Base-by-base conservation (phyloP, 2,888 invertebrate species). In the Meteorus cinctellus region DNA sequence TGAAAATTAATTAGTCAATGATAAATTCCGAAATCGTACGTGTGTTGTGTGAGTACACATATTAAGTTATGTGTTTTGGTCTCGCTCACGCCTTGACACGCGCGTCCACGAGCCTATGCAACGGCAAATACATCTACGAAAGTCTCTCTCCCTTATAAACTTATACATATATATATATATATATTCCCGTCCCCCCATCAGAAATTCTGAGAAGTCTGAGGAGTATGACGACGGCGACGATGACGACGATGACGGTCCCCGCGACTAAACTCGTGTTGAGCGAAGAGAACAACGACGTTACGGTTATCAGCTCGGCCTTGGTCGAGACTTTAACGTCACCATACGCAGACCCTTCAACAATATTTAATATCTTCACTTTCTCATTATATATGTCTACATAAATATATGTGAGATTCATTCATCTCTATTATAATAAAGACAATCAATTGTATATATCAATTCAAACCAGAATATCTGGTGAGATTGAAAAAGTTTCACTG, bases 251-350 rank as follows among this genome's bases (percentile, higher is more conserved):
- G 55, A 55, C 55, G 55, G 55, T 55, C 19, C 55, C 55, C 55
- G 55, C 55, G 55, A 55, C 55, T 55, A 55, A 55, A 55, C 55
- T 55, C 19, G 55, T 55, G 55, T 55, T 55, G 55, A 55, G 19
- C 55, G 55, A 24, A 19, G 19, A 19, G 55, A 55, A 55, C 55
- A 55, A 29, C 29, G 31, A 27, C 29, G 62, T 62, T 62, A 62
- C 62, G 62, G 62, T 62, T 62, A 62, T 62, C 62, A 62, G 16
- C 62, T 62, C 62, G 62, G 62, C 62, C 62, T 62, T 62, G 62
- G 62, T 62, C 62, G 31, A 31, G 62, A 62, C 29, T 62, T 62
- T n/a, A 55, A 55, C 55, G 19, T 19, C 55, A 55, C 19, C 55
- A 19, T 19, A 55, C 19, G 19, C 55, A 55, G 19, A 55, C 8